Conservation (phyloP, 2,113 vertebrate species). For the Chloropsis hardwickii region DNA sequence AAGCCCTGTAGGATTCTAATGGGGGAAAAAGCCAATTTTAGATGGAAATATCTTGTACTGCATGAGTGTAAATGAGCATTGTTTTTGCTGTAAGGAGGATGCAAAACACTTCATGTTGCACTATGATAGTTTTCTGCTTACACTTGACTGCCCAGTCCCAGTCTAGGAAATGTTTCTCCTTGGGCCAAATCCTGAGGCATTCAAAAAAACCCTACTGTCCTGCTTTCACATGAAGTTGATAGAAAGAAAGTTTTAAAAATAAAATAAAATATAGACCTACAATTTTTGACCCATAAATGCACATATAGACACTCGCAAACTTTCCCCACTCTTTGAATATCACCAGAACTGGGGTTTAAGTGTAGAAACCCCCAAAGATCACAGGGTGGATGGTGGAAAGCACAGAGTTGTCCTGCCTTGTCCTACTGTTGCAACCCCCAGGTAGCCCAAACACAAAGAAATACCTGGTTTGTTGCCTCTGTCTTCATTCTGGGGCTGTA, state of each 20-base stretch:
- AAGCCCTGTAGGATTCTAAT: slow-evolving; percentile 17
- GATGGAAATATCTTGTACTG: neutral
- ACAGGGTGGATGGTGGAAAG: neutral
- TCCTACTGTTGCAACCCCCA: neutral
- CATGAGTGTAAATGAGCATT: neutral
- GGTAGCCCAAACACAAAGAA: neutral
- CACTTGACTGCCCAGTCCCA: neutral
- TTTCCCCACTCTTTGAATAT: neutral
- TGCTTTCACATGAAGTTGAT: neutral
- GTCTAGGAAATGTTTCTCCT: neutral
- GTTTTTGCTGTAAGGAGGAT: neutral
- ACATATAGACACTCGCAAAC: neutral
- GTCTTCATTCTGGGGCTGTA: neutral
- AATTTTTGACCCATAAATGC: neutral
- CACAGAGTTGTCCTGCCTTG: fast-evolving
- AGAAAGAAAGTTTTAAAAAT: neutral
- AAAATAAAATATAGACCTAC: neutral
- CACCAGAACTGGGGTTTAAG: fast-evolving
- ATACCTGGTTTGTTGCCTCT: neutral
- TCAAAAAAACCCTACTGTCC: neutral
- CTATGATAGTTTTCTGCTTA: neutral
- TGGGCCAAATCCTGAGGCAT: neutral
- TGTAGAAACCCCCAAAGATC: neutral
- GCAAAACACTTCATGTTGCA: neutral
- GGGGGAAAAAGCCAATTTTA: neutral